Evolutionary conservation across 2,113 vertebrate genomes (phyloP).

Genomic region (Mellivora capensis): DNA sequence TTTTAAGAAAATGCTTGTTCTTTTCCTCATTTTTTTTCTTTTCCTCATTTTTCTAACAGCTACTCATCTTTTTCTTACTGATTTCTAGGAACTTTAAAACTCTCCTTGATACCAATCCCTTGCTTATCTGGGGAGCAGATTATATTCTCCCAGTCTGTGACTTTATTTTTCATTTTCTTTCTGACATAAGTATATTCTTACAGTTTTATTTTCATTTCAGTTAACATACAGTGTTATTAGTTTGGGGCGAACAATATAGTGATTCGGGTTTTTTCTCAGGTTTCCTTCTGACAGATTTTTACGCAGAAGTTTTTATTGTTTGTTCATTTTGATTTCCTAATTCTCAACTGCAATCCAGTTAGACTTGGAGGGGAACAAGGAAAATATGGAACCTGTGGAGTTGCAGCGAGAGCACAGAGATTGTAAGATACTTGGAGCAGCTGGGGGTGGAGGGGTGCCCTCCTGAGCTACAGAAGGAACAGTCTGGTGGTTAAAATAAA

Average conservation of each 20-base stretch:
- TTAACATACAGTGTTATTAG: neutral
- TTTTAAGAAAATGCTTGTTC: neutral
- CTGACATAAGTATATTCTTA: neutral
- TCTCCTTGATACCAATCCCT: neutral
- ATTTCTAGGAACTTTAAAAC: neutral
- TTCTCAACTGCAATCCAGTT: neutral
- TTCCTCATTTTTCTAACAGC: slow-evolving; percentile 20
- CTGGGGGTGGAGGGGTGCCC: neutral
- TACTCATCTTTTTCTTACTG: neutral
- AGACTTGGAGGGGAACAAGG: neutral
- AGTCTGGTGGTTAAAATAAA: neutral
- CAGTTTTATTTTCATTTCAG: neutral
- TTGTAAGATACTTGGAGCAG: neutral
- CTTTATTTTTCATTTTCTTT: slow-evolving; percentile 33
- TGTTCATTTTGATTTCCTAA: neutral
- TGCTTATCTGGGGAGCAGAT: slow-evolving; percentile 2
- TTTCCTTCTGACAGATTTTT: neutral
- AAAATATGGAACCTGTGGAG: neutral
- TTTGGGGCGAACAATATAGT: neutral
- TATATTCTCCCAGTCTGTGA: neutral
- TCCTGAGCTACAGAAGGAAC: neutral
- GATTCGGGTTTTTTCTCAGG: neutral
- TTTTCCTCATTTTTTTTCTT: neutral
- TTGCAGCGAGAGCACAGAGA: neutral
- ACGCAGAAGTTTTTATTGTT: neutral